Evolutionary conservation across 1,140 invertebrate species (phyloP).

Genomic region (Zophobas morio): DNA sequence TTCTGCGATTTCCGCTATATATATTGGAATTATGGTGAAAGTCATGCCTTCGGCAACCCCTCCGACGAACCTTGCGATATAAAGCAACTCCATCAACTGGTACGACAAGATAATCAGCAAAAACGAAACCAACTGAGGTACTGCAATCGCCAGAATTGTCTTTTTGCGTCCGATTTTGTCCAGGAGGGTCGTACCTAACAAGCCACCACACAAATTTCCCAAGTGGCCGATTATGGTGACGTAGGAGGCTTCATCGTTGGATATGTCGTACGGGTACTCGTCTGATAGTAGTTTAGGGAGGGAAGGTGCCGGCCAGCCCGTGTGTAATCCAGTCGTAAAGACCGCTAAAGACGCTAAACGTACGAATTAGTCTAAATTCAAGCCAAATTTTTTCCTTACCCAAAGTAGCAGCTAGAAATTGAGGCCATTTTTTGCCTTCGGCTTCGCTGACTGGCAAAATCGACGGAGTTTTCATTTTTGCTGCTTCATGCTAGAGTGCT

Average conservation of each 20-base stretch:
- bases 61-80: conserved; percentile 67
- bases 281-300: conserved; percentile 67
- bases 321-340: conserved; percentile 47
- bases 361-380: neutral
- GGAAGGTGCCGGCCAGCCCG: conserved; percentile 75
- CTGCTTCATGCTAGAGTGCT: too few species aligned
- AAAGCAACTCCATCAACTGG: conserved; percentile 66
- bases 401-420: neutral
- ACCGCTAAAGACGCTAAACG: conserved; percentile 47
- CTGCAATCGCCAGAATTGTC: conserved; percentile 67
- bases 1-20: conserved; percentile 60
- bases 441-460: too few species aligned
- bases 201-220: conserved; percentile 73
- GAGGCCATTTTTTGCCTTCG: conserved; percentile 16
- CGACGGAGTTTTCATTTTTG: too few species aligned
- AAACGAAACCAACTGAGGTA: neutral
- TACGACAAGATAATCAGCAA: conserved; percentile 2
- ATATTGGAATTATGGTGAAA: conserved; percentile 57
- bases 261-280: conserved; percentile 59
- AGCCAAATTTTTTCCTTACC: neutral
- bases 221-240: conserved; percentile 74
- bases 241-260: conserved; percentile 70
- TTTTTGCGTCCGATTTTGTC: conserved; percentile 76
- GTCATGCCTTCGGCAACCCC: conserved; percentile 54
- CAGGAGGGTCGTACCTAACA: conserved; percentile 69